Conservation (phyloP, 2,888 invertebrate species). For the Drosophila kambysellisi region DNA sequence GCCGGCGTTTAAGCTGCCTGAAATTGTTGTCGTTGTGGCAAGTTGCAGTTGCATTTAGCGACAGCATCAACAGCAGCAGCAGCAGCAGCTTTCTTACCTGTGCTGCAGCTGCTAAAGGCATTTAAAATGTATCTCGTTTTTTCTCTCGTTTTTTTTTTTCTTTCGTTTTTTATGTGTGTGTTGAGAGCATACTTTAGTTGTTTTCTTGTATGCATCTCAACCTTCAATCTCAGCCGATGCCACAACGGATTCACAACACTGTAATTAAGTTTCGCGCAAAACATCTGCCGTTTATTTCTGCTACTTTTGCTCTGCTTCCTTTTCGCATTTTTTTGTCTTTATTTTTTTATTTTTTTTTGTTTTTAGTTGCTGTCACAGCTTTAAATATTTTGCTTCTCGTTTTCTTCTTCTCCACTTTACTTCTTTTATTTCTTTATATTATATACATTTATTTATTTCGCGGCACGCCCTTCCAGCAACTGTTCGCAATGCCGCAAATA, state of each 20-base stretch:
- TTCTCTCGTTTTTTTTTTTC: background rate
- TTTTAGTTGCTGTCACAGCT: slow-evolving; percentile 49
- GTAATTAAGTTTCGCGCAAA: slow-evolving; percentile 76
- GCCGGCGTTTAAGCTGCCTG: slow-evolving; percentile 52
- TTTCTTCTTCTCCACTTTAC: background rate
- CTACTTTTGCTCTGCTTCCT: slow-evolving; percentile 13
- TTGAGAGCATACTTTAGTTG: slow-evolving; percentile 24
- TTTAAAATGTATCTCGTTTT: slow-evolving; percentile 44
- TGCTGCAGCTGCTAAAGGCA: slow-evolving; percentile 46
- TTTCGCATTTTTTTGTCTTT: slow-evolving; percentile 5
- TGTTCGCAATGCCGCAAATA: slow-evolving; percentile 66
- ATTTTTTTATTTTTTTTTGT: slow-evolving; percentile 30
- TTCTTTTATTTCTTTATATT: slow-evolving; percentile 7
- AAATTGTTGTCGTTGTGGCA: slow-evolving; percentile 45
- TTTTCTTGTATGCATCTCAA: slow-evolving; percentile 29
- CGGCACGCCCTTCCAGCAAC: slow-evolving; percentile 73
- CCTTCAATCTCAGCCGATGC: slow-evolving; percentile 73
- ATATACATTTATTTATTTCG: slow-evolving; percentile 40
- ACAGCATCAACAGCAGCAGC: slow-evolving; percentile 23
- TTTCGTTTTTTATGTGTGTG: background rate
- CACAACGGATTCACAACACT: slow-evolving; percentile 54
- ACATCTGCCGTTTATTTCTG: slow-evolving; percentile 68
- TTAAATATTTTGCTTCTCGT: slow-evolving; percentile 56
- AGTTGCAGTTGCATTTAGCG: slow-evolving; percentile 46
- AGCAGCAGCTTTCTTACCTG: slow-evolving; percentile 64